These are phyloP conservation scores for Epizoanthus rinbou DNA, from an alignment of 92 coral and sea anemone genomes.

Conservation along the genomic window DNA sequence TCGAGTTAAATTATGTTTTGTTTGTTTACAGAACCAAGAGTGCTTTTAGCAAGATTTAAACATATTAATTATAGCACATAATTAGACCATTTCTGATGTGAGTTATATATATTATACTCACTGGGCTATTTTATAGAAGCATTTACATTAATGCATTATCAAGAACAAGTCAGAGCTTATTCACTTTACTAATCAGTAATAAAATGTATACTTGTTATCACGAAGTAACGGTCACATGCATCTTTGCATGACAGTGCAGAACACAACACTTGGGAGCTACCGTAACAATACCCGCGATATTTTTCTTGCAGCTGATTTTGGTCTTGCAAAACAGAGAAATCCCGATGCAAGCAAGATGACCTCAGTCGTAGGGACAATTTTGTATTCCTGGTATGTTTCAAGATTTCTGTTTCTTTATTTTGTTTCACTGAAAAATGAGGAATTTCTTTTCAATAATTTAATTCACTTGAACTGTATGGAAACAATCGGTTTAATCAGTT, in stretches of 20 bases:
- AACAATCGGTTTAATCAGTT: too few relatives aligned
- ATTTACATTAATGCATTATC: not conserved
- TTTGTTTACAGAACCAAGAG: too few relatives aligned
- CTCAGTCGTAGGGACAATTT: slow-evolving; percentile 95
- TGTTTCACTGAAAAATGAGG: not conserved
- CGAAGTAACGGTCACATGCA: not conserved
- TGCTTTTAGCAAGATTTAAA: too few relatives aligned
- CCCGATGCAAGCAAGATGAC: slow-evolving; percentile 99
- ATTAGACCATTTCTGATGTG: too few relatives aligned
- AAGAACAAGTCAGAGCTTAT: not conserved
- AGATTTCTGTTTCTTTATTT: not conserved
- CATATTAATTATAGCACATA: too few relatives aligned
- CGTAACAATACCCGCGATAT: not conserved
- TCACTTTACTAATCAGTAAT: not conserved
- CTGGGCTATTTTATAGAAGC: too few relatives aligned
- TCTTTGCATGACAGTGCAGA: too few relatives aligned
- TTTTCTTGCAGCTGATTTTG: slow-evolving; percentile 85
- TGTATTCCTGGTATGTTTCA: slow-evolving; percentile 86
- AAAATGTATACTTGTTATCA: not conserved
- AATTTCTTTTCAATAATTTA: too few relatives aligned
- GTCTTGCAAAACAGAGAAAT: slow-evolving; percentile 95
- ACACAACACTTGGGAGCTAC: not conserved
- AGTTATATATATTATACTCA: too few relatives aligned
- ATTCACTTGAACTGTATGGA: not conserved
- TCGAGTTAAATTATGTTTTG: too few relatives aligned